phyloP scores from a whole-genome alignment of 2,113 vertebrate species.

The Rana temporaria region DNA sequence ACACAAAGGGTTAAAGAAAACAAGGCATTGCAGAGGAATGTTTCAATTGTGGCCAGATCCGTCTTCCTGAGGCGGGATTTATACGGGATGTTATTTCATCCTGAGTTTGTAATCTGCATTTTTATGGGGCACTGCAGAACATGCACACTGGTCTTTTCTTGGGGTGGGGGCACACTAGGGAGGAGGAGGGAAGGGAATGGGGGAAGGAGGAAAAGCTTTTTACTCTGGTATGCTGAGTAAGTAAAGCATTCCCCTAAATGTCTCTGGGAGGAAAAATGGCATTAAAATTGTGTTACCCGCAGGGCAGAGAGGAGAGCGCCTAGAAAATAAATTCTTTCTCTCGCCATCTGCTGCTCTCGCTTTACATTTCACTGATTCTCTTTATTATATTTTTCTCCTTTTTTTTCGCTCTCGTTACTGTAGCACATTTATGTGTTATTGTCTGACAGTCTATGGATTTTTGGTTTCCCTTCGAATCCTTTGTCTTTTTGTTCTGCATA shows the following conservation, averaged over 20 bases:
- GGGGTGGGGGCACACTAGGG: slow-evolving; percentile 36
- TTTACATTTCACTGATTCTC: slow-evolving; percentile 46
- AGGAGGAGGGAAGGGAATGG: slow-evolving; percentile 50
- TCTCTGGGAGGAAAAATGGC: slow-evolving; percentile 55
- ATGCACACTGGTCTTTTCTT: slow-evolving; percentile 56
- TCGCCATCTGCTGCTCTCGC: slow-evolving; percentile 54
- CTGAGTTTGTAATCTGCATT: slow-evolving; percentile 73
- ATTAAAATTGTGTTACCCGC: slow-evolving; percentile 58
- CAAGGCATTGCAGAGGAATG: slow-evolving; percentile 70
- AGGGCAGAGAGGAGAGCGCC: slow-evolving; percentile 51
- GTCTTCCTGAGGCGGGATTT: slow-evolving; percentile 74
- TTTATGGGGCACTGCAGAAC: slow-evolving; percentile 68
- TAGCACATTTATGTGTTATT: slow-evolving; percentile 43
- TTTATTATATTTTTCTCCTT: slow-evolving; percentile 44
- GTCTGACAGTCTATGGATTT: slow-evolving; percentile 6
- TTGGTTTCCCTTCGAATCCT: neutral
- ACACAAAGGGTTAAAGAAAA: slow-evolving; percentile 69
- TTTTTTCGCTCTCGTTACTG: slow-evolving; percentile 34
- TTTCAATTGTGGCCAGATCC: slow-evolving; percentile 73
- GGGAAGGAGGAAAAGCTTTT: slow-evolving; percentile 40
- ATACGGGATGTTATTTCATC: slow-evolving; percentile 74
- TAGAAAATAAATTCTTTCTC: slow-evolving; percentile 53
- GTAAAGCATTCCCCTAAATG: slow-evolving; percentile 58
- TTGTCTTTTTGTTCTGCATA: neutral
- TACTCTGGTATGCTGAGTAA: slow-evolving; percentile 54